A percentile compares a stretch with the other conserved stretches of the same genome.
These are phyloP conservation scores for Scopus umbretta DNA, from an alignment of 2,113 vertebrate genomes.

Conservation along the genomic window DNA sequence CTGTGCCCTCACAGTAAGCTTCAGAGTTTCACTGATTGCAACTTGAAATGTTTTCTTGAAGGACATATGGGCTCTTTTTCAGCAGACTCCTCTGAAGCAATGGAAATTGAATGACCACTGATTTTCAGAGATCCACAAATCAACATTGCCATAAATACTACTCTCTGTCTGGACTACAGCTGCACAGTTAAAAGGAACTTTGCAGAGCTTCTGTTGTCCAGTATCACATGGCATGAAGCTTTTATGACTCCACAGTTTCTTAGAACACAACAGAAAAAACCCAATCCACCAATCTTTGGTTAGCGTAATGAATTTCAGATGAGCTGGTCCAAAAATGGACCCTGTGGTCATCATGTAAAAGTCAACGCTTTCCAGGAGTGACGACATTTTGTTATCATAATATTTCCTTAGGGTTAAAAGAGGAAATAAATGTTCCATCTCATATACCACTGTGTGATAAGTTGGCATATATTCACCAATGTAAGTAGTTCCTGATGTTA, in stretches of 20 bases:
- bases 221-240: background rate
- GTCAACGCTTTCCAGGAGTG: background rate
- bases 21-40: background rate
- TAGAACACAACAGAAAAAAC: background rate
- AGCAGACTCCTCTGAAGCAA: background rate
- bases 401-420: slow-evolving; percentile 41
- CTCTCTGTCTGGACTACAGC: background rate
- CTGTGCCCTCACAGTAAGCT: background rate
- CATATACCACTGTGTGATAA: slow-evolving; percentile 10
- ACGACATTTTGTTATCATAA: background rate
- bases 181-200: background rate
- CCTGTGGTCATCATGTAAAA: slow-evolving; percentile 3
- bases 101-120: background rate
- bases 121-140: slow-evolving; percentile 1
- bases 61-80: background rate
- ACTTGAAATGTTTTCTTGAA: background rate
- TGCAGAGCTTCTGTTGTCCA: background rate
- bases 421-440: slow-evolving; percentile 15
- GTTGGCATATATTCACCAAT: background rate
- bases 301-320: slow-evolving; percentile 32
- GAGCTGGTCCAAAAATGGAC: background rate
- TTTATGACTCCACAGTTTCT: background rate
- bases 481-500: background rate
- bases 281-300: background rate
- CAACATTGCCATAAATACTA: background rate